Conservation (phyloP, 2,888 invertebrate species). For the Nymphalis polychloros region DNA sequence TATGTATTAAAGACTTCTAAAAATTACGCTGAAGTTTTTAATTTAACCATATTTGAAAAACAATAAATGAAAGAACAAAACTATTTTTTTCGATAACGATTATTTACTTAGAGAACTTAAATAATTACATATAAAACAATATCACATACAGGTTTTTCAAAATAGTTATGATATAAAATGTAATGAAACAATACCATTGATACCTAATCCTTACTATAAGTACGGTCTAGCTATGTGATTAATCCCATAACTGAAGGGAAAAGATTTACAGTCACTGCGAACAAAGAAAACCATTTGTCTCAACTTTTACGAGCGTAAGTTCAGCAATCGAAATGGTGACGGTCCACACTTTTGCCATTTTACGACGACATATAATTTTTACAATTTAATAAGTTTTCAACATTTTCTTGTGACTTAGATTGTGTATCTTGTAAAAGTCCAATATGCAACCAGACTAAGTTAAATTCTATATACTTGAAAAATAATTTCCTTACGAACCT, state of each 20-base stretch:
- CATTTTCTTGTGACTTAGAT: not conserved
- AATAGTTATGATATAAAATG: too few relatives aligned
- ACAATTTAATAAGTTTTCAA: not conserved
- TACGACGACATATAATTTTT: not conserved
- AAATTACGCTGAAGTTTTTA: slow-evolving; percentile 6
- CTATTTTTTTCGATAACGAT: too few relatives aligned
- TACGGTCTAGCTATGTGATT: not conserved
- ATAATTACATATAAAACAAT: too few relatives aligned
- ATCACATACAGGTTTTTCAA: too few relatives aligned
- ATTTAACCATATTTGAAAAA: slow-evolving; percentile 6
- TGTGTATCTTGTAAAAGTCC: not conserved
- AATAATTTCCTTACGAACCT: too few relatives aligned
- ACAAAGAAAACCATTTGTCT: slow-evolving; percentile 48
- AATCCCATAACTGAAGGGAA: slow-evolving; percentile 23
- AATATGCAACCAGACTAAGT: too few relatives aligned
- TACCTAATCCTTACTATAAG: not conserved
- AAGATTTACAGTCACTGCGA: slow-evolving; percentile 51
- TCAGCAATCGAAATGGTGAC: slow-evolving; percentile 53
- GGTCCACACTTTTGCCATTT: slow-evolving; percentile 37
- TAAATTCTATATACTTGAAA: too few relatives aligned
- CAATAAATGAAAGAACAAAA: too few relatives aligned
- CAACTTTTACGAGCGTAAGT: slow-evolving; percentile 56
- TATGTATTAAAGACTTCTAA: slow-evolving; percentile 8
- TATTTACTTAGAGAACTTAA: too few relatives aligned
- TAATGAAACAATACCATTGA: not conserved